These are phyloP conservation scores for Alfaro cultratus DNA, from an alignment of 2,797 vertebrate genomes.

Conservation along the genomic window DNA sequence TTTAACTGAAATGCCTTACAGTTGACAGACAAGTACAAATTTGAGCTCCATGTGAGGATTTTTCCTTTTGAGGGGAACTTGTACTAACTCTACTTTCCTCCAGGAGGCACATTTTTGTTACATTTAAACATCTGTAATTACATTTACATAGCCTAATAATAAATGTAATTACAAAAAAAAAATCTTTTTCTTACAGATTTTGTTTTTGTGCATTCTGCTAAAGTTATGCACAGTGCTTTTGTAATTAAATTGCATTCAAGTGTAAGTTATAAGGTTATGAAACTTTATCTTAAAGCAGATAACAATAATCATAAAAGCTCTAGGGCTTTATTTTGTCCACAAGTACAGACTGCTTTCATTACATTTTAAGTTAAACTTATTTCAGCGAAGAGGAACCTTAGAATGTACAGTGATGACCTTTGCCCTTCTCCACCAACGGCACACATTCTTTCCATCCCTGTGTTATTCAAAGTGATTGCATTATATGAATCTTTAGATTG, in stretches of 20 bases:
- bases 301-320: neutral
- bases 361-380: neutral
- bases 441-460: neutral
- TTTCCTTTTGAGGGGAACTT: neutral
- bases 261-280: neutral
- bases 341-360: neutral
- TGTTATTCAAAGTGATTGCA: neutral
- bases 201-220: neutral
- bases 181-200: neutral
- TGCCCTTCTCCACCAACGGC: neutral
- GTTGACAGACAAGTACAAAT: neutral
- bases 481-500: neutral
- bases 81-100: neutral
- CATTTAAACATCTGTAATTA: neutral
- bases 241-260: no score
- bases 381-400: neutral
- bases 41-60: neutral
- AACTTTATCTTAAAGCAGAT: neutral
- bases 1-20: neutral
- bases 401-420: conserved; percentile 1
- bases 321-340: neutral
- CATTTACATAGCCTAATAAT: neutral
- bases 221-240: neutral
- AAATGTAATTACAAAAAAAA: no score
- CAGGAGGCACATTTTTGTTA: neutral